phyloP scores from a whole-genome alignment of 2,888 invertebrate species.

The Leucania comma region DNA sequence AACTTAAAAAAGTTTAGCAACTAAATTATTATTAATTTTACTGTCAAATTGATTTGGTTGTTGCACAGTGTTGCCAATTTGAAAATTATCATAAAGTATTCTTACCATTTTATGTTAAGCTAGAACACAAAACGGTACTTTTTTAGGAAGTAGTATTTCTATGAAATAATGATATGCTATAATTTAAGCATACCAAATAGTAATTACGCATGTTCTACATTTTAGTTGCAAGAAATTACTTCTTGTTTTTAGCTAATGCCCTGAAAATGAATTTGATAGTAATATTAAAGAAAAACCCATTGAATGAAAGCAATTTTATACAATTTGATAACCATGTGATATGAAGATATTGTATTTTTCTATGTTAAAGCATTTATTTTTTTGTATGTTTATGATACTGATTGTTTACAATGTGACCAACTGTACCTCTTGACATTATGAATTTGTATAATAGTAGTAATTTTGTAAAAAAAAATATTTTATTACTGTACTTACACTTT shows the following conservation, averaged over 20 bases:
- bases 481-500: conserved; percentile 42
- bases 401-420: conserved; percentile 71
- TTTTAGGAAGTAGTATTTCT: background rate
- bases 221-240: background rate
- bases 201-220: background rate
- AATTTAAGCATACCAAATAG: background rate
- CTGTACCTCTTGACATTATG: conserved; percentile 72
- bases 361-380: conserved; percentile 69
- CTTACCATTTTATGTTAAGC: conserved; percentile 10
- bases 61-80: conserved; percentile 20
- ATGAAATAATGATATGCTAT: conserved; percentile 2
- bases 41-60: conserved; percentile 41
- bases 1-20: conserved; percentile 66
- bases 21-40: conserved; percentile 42
- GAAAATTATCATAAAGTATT: conserved; percentile 12
- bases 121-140: background rate
- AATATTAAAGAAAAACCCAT: conserved; percentile 39
- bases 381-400: conserved; percentile 63
- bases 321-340: conserved; percentile 73
- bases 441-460: conserved; percentile 62
- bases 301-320: conserved; percentile 54
- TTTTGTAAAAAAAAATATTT: conserved; percentile 35
- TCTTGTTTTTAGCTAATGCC: background rate
- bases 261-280: conserved; percentile 41
- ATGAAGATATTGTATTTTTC: conserved; percentile 72